phyloP scores from a whole-genome alignment of 1,140 invertebrate species.

The Drosophila ogumai region DNA sequence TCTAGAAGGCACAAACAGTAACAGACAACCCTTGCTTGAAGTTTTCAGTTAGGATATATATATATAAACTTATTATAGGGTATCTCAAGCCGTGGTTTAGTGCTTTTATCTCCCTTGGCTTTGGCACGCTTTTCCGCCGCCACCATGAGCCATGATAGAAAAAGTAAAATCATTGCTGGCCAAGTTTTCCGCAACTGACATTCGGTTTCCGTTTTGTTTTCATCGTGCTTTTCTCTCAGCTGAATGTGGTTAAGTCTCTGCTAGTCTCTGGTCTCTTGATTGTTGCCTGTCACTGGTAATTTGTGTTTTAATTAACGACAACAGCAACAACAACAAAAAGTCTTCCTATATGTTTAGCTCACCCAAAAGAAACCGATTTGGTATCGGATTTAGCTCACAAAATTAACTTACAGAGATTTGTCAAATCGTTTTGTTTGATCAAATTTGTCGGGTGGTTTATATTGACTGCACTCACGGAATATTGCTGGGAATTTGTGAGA shows the following conservation, averaged over 20 bases:
- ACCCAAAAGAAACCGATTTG: slow-evolving; percentile 25
- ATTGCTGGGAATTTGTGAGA: slow-evolving; percentile 24
- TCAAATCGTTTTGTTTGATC: slow-evolving; percentile 44
- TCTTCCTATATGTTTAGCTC: slow-evolving; percentile 48
- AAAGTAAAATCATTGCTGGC: slow-evolving; percentile 47
- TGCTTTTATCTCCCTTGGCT: slow-evolving; percentile 2
- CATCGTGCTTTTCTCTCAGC: slow-evolving; percentile 12
- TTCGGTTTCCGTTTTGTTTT: slow-evolving; percentile 67
- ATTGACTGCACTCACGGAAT: slow-evolving; percentile 35
- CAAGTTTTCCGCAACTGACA: slow-evolving; percentile 74
- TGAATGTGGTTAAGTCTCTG: slow-evolving; percentile 1
- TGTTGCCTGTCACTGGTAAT: slow-evolving; percentile 47
- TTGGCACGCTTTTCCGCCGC: slow-evolving; percentile 45
- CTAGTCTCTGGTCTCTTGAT: slow-evolving; percentile 17
- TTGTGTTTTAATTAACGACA: slow-evolving; percentile 47
- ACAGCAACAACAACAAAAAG: slow-evolving; percentile 6
- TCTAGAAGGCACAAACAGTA: too few species aligned
- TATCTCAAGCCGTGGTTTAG: background rate
- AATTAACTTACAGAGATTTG: slow-evolving; percentile 6
- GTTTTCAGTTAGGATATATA: background rate
- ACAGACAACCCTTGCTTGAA: too few species aligned
- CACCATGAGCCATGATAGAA: slow-evolving; percentile 29
- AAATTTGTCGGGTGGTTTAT: slow-evolving; percentile 13
- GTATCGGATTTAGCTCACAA: slow-evolving; percentile 1
- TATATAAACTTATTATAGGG: background rate